These are phyloP conservation scores for Euura saliciscinereae DNA, from an alignment of 1,140 invertebrate genomes.

Conservation along the genomic window DNA sequence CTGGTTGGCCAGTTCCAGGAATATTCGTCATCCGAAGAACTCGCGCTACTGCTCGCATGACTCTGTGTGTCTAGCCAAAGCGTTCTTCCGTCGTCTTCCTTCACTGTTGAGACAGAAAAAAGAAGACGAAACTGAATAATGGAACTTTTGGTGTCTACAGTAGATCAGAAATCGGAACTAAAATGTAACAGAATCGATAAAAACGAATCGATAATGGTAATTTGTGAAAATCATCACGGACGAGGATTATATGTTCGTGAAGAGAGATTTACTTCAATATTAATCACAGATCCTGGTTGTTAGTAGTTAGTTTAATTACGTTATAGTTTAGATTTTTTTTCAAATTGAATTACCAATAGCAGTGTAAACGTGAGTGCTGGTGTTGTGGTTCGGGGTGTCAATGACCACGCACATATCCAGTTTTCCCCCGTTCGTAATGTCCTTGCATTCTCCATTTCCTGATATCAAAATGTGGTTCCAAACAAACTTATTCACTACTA, in stretches of 20 bases:
- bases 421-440: conserved; percentile 13
- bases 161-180: too few species aligned
- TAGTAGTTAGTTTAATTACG: too few species aligned
- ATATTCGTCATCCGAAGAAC: conserved; percentile 67
- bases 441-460: conserved; percentile 27
- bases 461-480: conserved; percentile 29
- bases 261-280: too few species aligned
- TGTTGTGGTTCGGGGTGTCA: conserved; percentile 10
- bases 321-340: conserved; percentile 1
- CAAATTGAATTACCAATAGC: conserved; percentile 27
- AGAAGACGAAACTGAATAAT: conserved; percentile 7
- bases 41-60: conserved; percentile 67
- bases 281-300: too few species aligned
- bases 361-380: conserved; percentile 36
- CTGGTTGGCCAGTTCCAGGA: conserved; percentile 78
- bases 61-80: conserved; percentile 79
- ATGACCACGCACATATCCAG: conserved; percentile 32
- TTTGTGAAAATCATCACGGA: too few species aligned
- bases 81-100: conserved; percentile 73
- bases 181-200: too few species aligned
- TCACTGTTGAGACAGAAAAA: conserved; percentile 34
- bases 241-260: too few species aligned
- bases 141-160: too few species aligned
- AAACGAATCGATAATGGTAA: too few species aligned
- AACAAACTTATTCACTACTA: not conserved